A percentile compares a stretch with the other conserved stretches of the same genome.
phyloP scores from a whole-genome alignment of 2,113 vertebrate species.

The Zosterops hypoxanthus region DNA sequence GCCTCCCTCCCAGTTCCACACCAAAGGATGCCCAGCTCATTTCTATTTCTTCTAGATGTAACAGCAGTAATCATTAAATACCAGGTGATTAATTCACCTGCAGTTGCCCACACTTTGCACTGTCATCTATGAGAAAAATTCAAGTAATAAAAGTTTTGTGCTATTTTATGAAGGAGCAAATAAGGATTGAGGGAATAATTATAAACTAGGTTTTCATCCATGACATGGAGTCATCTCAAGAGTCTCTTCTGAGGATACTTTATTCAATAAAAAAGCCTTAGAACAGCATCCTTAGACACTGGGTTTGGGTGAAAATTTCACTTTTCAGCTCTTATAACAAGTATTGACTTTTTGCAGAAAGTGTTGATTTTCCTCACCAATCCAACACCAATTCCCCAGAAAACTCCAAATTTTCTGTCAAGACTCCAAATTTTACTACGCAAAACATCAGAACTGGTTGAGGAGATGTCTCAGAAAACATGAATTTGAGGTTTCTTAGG shows the following conservation, averaged over 20 bases:
- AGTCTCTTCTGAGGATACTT: neutral
- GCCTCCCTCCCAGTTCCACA: neutral
- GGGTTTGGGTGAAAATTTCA: neutral
- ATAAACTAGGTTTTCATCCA: neutral
- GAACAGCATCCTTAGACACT: neutral
- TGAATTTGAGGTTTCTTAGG: neutral
- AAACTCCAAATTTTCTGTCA: neutral
- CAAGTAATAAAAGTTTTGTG: neutral
- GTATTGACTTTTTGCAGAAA: neutral
- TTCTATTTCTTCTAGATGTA: neutral
- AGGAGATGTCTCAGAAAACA: neutral
- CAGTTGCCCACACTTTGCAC: neutral
- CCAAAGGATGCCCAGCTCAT: neutral
- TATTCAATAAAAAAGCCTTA: neutral
- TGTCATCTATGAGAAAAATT: neutral
- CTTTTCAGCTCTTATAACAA: neutral
- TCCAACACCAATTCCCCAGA: neutral
- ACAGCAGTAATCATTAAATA: neutral
- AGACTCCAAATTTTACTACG: neutral
- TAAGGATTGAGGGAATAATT: neutral
- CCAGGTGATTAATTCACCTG: neutral
- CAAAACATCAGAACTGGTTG: neutral
- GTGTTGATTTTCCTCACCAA: neutral
- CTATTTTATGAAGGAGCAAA: neutral
- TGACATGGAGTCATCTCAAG: neutral